phyloP scores from a whole-genome alignment of 2,888 invertebrate species.

The Mythimna ferrago region DNA sequence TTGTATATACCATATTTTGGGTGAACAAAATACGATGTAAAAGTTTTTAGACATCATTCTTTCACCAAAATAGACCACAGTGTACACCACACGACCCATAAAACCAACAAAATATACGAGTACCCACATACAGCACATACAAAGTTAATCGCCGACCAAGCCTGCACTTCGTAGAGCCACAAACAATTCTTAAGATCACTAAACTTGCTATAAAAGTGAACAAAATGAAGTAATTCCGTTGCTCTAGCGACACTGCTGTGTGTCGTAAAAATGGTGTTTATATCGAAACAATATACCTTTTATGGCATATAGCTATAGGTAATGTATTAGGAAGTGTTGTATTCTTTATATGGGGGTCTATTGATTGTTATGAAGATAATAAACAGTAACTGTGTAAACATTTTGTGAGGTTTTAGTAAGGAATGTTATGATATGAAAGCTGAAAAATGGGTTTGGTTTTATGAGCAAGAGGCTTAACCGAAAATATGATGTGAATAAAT shows the following conservation, averaged over 20 bases:
- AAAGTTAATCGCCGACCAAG: slow-evolving; percentile 51
- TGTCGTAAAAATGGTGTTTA: slow-evolving; percentile 75
- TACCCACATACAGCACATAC: slow-evolving; percentile 8
- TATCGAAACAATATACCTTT: slow-evolving; percentile 68
- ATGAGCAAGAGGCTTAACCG: not conserved
- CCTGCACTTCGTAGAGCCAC: slow-evolving; percentile 55
- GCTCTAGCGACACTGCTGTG: slow-evolving; percentile 61
- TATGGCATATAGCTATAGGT: slow-evolving; percentile 53
- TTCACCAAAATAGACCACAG: not conserved
- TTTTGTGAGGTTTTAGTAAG: slow-evolving; percentile 12
- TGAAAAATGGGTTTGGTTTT: not conserved
- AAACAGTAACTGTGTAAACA: slow-evolving; percentile 2
- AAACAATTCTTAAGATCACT: slow-evolving; percentile 65
- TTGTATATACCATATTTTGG: no score
- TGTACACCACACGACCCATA: not conserved
- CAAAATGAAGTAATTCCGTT: slow-evolving; percentile 72
- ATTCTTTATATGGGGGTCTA: slow-evolving; percentile 25
- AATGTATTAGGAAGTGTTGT: slow-evolving; percentile 26
- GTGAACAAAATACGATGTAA: no score
- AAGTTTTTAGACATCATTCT: not conserved
- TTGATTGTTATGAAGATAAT: slow-evolving; percentile 31
- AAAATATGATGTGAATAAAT: not conserved
- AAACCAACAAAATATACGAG: slow-evolving; percentile 9
- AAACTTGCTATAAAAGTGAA: slow-evolving; percentile 71
- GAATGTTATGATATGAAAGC: not conserved